A percentile compares a stretch with the other conserved stretches of the same genome.
phyloP scores from a whole-genome alignment of 2,113 vertebrate species.

The Bombycilla garrulus region DNA sequence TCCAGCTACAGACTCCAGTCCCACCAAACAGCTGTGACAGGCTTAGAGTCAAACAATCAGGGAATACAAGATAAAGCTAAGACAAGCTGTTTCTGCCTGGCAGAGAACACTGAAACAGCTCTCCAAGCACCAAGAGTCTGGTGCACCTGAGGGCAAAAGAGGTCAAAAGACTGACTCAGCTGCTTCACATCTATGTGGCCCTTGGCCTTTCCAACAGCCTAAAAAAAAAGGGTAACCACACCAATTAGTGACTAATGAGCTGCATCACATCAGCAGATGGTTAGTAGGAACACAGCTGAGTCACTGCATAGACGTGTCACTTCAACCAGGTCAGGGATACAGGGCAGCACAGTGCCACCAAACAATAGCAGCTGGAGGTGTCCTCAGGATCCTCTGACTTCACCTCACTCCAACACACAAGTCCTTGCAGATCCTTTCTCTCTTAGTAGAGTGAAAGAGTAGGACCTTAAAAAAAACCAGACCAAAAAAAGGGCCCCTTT shows the following conservation, averaged over 20 bases:
- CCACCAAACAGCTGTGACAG: background rate
- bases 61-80: background rate
- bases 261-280: background rate
- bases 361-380: background rate
- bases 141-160: background rate
- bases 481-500: background rate
- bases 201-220: background rate
- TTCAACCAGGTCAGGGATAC: background rate
- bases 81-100: background rate
- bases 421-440: background rate
- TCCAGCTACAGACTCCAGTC: background rate
- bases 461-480: background rate
- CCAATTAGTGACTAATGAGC: slow-evolving; percentile 38
- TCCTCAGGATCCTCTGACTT: background rate
- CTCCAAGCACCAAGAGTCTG: background rate
- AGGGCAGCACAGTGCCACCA: background rate
- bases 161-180: background rate
- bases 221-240: background rate
- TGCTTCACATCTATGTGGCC: background rate
- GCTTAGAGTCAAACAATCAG: background rate
- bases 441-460: background rate
- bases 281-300: background rate
- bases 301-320: background rate
- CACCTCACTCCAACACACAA: background rate
- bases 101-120: background rate